Conservation (phyloP, 1,140 invertebrate genomes). For the Drosophila lacertosa region DNA sequence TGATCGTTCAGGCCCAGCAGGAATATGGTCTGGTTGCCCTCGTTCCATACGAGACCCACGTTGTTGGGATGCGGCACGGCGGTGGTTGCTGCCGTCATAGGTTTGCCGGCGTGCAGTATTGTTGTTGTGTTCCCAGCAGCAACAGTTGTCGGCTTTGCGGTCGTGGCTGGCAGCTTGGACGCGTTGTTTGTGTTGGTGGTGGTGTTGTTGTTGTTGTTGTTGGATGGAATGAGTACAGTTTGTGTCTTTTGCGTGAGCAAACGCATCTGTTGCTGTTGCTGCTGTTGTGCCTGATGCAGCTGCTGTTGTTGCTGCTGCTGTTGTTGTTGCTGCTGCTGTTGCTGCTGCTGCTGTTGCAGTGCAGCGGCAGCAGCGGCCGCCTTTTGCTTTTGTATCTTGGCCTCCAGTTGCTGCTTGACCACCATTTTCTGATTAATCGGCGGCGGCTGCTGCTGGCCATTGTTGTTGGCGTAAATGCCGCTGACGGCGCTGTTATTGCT, state of each 20-base stretch:
- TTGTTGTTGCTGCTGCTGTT: conserved; percentile 71
- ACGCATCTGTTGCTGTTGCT: conserved; percentile 65
- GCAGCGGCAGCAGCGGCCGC: conserved; percentile 72
- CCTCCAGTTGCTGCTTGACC: conserved; percentile 89
- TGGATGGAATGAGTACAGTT: conserved; percentile 84
- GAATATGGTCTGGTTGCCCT: conserved; percentile 82
- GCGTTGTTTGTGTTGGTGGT: conserved; percentile 34
- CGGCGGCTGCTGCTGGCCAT: conserved; percentile 25
- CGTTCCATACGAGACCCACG: conserved; percentile 80
- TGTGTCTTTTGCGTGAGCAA: conserved; percentile 83
- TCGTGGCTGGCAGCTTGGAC: conserved; percentile 55
- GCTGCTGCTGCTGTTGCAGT: conserved; percentile 52
- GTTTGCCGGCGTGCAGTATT: conserved; percentile 45
- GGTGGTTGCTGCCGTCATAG: conserved; percentile 43
- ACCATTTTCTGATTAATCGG: conserved; percentile 85
- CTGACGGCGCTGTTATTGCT: conserved; percentile 20
- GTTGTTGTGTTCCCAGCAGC: conserved; percentile 29
- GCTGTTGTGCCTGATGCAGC: conserved; percentile 76
- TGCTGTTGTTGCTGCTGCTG: conserved; percentile 49
- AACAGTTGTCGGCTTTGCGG: conserved; percentile 45
- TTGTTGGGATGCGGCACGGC: conserved; percentile 64
- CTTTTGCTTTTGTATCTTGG: conserved; percentile 86
- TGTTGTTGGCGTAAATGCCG: conserved; percentile 16
- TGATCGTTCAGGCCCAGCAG: conserved; percentile 80
- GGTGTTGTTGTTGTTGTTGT: conserved; percentile 54